Conservation (phyloP, 2,797 vertebrate genomes). For the Eutrigla gurnardus region DNA sequence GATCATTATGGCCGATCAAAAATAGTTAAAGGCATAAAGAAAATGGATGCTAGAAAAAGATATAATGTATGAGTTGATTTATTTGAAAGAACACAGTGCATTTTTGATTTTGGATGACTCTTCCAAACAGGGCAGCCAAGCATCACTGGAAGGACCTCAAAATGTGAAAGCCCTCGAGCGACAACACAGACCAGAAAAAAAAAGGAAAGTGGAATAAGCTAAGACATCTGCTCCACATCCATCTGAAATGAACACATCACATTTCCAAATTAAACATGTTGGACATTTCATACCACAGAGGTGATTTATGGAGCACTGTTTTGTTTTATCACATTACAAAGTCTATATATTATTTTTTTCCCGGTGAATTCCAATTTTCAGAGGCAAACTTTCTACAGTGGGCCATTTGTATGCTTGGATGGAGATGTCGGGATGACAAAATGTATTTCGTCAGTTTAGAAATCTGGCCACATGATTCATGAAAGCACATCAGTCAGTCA, state of each 20-base stretch:
- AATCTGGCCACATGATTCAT: constrained; percentile 62
- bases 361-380: constrained; percentile 26
- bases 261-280: constrained; percentile 8
- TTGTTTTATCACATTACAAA: constrained; percentile 2
- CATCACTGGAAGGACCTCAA: constrained; percentile 26
- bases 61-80: constrained; percentile 6
- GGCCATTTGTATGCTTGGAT: constrained; percentile 58
- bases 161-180: constrained; percentile 16
- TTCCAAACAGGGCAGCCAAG: constrained; percentile 18
- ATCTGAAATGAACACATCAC: constrained; percentile 6
- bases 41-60: background rate
- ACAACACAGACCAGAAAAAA: constrained; percentile 9
- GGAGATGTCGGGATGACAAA: constrained; percentile 69
- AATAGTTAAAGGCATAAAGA: background rate
- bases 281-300: constrained; percentile 11
- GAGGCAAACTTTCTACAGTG: constrained; percentile 26
- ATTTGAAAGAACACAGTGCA: constrained; percentile 9
- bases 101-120: constrained; percentile 19
- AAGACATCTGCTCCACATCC: constrained; percentile 41
- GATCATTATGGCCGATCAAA: background rate
- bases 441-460: constrained; percentile 53
- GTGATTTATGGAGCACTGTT: background rate
- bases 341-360: background rate
- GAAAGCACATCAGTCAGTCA: constrained; percentile 57
- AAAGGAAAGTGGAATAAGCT: background rate